Evolutionary conservation across 1,140 invertebrate genomes (phyloP), one percentile per base, ranked within the genome.

Genomic region (Penaeus vannamei): DNA sequence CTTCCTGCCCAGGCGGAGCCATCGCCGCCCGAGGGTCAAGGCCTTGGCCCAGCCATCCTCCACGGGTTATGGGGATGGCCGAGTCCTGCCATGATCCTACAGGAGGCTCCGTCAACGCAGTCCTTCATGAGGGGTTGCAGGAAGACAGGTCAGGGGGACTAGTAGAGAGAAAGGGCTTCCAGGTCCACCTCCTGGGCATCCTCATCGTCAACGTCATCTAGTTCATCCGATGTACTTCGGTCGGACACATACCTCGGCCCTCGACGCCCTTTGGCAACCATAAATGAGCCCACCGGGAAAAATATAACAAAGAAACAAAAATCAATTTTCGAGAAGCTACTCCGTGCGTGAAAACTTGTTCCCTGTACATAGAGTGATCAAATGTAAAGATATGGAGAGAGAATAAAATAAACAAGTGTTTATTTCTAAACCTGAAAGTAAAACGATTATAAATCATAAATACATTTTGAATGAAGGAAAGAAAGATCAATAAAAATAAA

Each of bases 111-210:
- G 60, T 79, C 85, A 81, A 77, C 77, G 66, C 61, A 77, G 61
- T 84, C 85, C 29, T 32, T 36, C 60, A 72, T 61, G 81, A 84
- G 42, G 69, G 84, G 81, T 61, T 79, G 87, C 61, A 32, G 66
- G 61, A 42, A 60, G 29, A 46, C 60, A 29, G 53, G 62, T 23
- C 62, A 42, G 69, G 26, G 53, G 46, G n/a, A 89, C 87, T 89
- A 84, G 87, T 89, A 83, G 87, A 89, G 66, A 76, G 64, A 53
- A 22, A 89, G 87, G 62, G 87, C 82, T 53, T 89, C 87, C 23
- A 89, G 66, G 69, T 89, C 87, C 81, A 89, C 69, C 81, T 89
- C 87, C 69, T 89, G 66, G 26, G 82, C 86, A 42, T 83, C 81
- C 29, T 84, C 87, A 72, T 42, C 61, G 60, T 53, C 36, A 29